A percentile compares a stretch with the other conserved stretches of the same genome.
These are phyloP conservation scores for Drosophila tristis DNA, from an alignment of 1,140 invertebrate genomes.

Conservation along the genomic window DNA sequence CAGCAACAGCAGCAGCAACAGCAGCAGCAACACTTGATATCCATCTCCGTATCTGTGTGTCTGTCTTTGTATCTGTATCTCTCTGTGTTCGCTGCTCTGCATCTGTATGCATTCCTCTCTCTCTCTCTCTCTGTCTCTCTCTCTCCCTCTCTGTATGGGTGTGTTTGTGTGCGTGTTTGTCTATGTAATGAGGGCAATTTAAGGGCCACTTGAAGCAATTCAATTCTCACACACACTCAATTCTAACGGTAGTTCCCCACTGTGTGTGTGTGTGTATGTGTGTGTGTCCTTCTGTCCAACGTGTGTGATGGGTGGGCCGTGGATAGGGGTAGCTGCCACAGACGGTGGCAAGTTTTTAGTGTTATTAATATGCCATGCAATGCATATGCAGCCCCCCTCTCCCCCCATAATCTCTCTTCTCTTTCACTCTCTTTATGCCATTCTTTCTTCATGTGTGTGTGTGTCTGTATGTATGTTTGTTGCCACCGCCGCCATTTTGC, in stretches of 20 bases:
- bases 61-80: too few relatives aligned
- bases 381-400: slow-evolving; percentile 39
- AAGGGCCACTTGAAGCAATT: slow-evolving; percentile 77
- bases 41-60: slow-evolving; percentile 20
- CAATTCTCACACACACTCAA: slow-evolving; percentile 73
- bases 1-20: slow-evolving; percentile 61
- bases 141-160: slow-evolving; percentile 45
- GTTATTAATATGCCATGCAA: slow-evolving; percentile 76
- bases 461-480: background rate
- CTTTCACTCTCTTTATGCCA: slow-evolving; percentile 23
- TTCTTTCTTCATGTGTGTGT: slow-evolving; percentile 19
- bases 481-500: slow-evolving; percentile 63
- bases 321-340: slow-evolving; percentile 8
- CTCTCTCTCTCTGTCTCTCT: slow-evolving; percentile 49
- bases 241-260: slow-evolving; percentile 18
- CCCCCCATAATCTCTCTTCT: slow-evolving; percentile 7
- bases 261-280: too few relatives aligned
- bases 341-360: slow-evolving; percentile 71
- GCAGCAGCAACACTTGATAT: slow-evolving; percentile 62
- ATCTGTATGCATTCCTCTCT: slow-evolving; percentile 61
- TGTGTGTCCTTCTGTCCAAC: slow-evolving; percentile 38
- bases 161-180: slow-evolving; percentile 59
- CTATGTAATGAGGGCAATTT: slow-evolving; percentile 81
- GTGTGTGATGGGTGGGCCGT: slow-evolving; percentile 20
- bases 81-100: slow-evolving; percentile 1